Base-by-base conservation (phyloP, 1,140 invertebrate genomes). In the Hyles euphorbiae region DNA sequence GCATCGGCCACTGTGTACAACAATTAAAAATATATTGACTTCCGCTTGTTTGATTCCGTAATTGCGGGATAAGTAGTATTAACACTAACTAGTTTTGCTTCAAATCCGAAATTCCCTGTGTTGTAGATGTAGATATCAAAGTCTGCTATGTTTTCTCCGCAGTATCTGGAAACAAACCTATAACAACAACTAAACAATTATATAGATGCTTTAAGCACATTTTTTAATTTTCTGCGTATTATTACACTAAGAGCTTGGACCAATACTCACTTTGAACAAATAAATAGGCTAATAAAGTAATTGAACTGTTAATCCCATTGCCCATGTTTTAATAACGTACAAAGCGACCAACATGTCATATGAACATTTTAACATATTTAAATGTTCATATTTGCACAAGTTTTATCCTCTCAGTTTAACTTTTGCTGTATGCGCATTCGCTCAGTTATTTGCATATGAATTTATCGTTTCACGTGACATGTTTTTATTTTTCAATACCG, bases 1-100 rank as follows among this genome's bases (percentile, higher is more conserved):
- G 82, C 81, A 77, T 87, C 71, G 80, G 73, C 56, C 67, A 73
- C 61, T 76, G 78, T 75, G 74, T 81, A 80, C 79, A 82, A 80
- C 83, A 83, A 86, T 86, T 88, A 86, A 86, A 87, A 82, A 86
- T 82, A 81, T 83, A 84, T 83, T 79, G 65, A 73, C 66, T 76
- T 75, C 72, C 76, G 74, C 57, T 63, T 59, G 53, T 58, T 47
- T 65, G 61, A 49, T 61, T 43, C 66, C 54, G 53, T 68, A 53
- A 6, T 22, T 9, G 47, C n/a, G 22, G 22, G 36, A 40, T 40
- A 40, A 40, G 8, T 8, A 40, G 22, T 22, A 22, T 22, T 22
- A 22, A 22, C 22, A 22, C 22, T 22, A 22, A 22, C 22, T 22
- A 22, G 22, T 22, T 22, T 22, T 22, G 22, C 22, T 22, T 22